Evolutionary conservation across 2,113 vertebrate species (phyloP), one percentile per base, ranked within the genome.

Genomic region (Nothocercus julius): DNA sequence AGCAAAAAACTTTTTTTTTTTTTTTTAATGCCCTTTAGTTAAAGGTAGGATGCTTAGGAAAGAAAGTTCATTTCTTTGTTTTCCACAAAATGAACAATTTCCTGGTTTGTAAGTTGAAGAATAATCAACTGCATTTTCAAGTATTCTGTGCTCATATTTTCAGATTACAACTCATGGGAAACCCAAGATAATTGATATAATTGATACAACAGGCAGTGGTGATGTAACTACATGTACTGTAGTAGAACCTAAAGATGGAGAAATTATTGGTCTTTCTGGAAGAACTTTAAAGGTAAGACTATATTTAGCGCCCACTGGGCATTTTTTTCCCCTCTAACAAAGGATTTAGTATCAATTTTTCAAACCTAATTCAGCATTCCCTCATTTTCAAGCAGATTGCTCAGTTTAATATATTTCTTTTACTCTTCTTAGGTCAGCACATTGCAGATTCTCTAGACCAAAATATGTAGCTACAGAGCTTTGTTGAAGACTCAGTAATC

Each of bases 171-270:
- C 98, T 54, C 99, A 99, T 87, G 99, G 99, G 47, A 99, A 99
- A 91, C 99, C 99, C 54, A 99, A 99, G 98, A 99, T 99, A 90
- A 78, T 99, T 78, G 99, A 99, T 95, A 99, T 99, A 96, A 99
- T 99, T 36, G 99, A 99, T 89, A 99, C 99, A 4, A 99, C 99
- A 15, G 99, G 99, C 95, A 99, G 99, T 82, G 99, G 99, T 14
- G 99, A 99, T 82, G 99, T 99, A 94, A 99, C 99, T 95, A 99
- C 99, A 38, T 97, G 97, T 66, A 98, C 98, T 1, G 72, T 99
- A 92, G 97, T 95, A 49, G 99, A 99, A 86, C 97, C 98, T 38
- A 99, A 99, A 96, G 99, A 99, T 42, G 99, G 98, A 25, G 98
- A 98, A 91, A 97, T 99, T 79, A 24, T 89, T 2, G 99, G 99